Evolutionary conservation across 2,888 invertebrate genomes (phyloP), one percentile per base, ranked within the genome.

Genomic region (Oscheius sp.): DNA sequence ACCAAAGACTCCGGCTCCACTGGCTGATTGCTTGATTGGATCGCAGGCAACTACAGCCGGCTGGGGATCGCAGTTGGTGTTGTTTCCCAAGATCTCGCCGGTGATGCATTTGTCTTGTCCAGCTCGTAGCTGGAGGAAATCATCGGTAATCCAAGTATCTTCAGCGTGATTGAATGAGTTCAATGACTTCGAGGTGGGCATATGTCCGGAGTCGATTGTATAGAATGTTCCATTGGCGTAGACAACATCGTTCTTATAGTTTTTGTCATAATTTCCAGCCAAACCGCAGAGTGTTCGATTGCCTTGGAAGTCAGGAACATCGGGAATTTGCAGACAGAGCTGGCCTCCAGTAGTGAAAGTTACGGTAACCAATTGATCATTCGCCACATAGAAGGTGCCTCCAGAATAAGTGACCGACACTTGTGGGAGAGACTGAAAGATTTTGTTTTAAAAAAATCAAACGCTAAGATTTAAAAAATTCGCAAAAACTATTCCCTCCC

Each of bases 231-330:
- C 75, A 45, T 75, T 70, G 63, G 50, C 46, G 39, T 71, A 65
- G 2, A 69, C 70, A 17, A 78, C 74, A 34, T 83, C 83, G 66
- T 83, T 75, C 42, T 66, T 57, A 67, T 72, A 76, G 55, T 72
- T 73, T 53, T 74, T 74, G 63, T 82, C 79, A 27, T 79, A 73
- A 58, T 80, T 82, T 55, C 83, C 83, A 8, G 76, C 79, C 52
- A 83, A 50, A 46, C 83, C 83, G 37, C 83, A 83, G 5, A 83
- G 72, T 8, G 76, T 78, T 27, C 63, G 33, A 25, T 68, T 69
- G n/a, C 82, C 82, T 6, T 68, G 71, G 73, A 79, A 79, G 39
- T 69, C 73, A 1, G 78, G 75, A 23, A 78, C 73, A 46, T 82
- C 82, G n/a, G 78, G 79, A 0, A 82, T 75, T 58, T 75, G 58